Evolutionary conservation across 2,888 invertebrate genomes (phyloP).

Genomic region (Scelioninae gen. 1): DNA sequence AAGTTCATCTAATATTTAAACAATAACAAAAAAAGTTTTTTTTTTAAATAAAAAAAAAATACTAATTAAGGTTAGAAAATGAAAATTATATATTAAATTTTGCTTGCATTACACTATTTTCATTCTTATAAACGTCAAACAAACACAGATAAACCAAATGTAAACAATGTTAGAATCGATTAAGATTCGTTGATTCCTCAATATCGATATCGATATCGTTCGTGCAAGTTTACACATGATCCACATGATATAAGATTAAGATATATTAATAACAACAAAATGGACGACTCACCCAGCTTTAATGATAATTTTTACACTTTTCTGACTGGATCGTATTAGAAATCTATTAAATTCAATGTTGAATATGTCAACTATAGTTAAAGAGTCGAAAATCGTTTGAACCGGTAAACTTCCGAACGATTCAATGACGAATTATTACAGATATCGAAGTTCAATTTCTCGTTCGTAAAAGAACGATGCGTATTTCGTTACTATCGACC

Average conservation of each 20-base stretch:
- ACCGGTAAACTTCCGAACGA: constrained; percentile 60
- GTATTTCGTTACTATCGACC: constrained; percentile 77
- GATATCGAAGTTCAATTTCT: constrained; percentile 83
- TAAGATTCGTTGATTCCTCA: constrained; percentile 38
- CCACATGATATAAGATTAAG: constrained; percentile 15
- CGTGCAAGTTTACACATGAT: constrained; percentile 29
- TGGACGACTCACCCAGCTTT: constrained; percentile 53
- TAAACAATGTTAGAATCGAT: constrained; percentile 38
- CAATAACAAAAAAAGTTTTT: no score
- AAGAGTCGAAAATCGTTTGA: constrained; percentile 69
- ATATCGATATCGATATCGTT: constrained; percentile 62
- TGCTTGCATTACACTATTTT: no score
- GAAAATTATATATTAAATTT: no score
- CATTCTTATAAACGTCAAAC: no score
- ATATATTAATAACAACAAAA: constrained; percentile 60
- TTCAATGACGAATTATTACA: constrained; percentile 78
- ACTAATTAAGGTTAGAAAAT: no score
- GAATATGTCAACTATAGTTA: no score
- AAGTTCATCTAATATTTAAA: no score
- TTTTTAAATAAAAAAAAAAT: no score
- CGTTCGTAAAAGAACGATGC: constrained; percentile 79
- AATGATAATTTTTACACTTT: constrained; percentile 27
- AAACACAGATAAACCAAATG: no score
- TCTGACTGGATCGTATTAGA: no score
- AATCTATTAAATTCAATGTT: no score